Conservation (phyloP, 2,888 invertebrate genomes). For the Hyles lineata region DNA sequence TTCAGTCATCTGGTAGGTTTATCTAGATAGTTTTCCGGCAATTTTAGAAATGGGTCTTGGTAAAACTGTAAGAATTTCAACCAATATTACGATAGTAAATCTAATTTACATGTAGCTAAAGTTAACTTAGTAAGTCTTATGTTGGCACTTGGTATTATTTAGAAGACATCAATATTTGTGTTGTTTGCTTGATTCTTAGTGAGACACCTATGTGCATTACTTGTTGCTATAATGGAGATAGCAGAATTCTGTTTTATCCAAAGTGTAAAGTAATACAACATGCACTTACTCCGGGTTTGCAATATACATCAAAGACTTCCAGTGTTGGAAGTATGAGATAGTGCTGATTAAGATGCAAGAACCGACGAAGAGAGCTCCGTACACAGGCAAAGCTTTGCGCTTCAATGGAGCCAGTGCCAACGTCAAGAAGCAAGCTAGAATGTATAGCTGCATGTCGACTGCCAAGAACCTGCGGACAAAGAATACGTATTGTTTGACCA, state of each 20-base stretch:
- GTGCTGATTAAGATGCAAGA: slow-evolving; percentile 29
- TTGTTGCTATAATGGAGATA: not conserved
- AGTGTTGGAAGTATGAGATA: slow-evolving; percentile 33
- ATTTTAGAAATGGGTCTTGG: too few relatives aligned
- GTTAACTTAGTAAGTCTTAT: too few relatives aligned
- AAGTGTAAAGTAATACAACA: not conserved
- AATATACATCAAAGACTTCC: slow-evolving; percentile 35
- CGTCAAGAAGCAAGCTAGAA: slow-evolving; percentile 32
- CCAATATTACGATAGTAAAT: too few relatives aligned
- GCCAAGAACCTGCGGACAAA: slow-evolving; percentile 36
- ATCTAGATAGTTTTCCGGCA: not conserved
- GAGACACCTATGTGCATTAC: not conserved
- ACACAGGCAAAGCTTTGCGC: slow-evolving; percentile 22
- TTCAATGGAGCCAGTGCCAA: slow-evolving; percentile 27
- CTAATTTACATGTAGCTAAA: too few relatives aligned
- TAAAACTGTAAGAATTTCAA: too few relatives aligned
- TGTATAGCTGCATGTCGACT: slow-evolving; percentile 39
- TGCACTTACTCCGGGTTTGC: slow-evolving; percentile 39
- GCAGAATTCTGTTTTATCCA: too few relatives aligned
- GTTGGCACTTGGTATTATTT: too few relatives aligned
- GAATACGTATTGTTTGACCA: not conserved
- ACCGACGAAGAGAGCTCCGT: slow-evolving; percentile 27
- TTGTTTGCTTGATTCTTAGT: not conserved
- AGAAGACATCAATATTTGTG: too few relatives aligned
- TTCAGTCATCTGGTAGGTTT: too few relatives aligned